These are phyloP conservation scores for Lissocephala sabroskyi DNA, from an alignment of 2,888 invertebrate species.

Conservation along the genomic window DNA sequence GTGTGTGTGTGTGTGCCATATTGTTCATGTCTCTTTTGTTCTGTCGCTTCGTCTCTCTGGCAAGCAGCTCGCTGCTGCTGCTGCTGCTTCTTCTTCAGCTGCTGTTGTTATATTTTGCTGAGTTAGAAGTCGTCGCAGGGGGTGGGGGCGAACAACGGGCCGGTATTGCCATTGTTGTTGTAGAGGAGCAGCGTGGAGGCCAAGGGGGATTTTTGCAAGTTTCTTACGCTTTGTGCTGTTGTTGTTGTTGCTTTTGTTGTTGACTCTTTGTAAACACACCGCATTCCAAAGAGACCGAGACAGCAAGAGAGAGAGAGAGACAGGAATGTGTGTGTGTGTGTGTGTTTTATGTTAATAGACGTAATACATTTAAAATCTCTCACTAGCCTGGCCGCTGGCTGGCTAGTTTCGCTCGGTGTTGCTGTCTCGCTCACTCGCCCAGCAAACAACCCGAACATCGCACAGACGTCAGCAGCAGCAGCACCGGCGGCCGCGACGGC, in stretches of 20 bases:
- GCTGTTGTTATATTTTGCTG: constrained; percentile 36
- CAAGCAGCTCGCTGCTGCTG: too few relatives aligned
- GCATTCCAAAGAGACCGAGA: too few relatives aligned
- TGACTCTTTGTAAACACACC: constrained; percentile 40
- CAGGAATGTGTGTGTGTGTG: constrained; percentile 1
- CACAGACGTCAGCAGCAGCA: constrained; percentile 20
- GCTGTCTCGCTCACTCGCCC: constrained; percentile 7
- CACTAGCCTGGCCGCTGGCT: too few relatives aligned
- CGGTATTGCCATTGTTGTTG: constrained; percentile 57
- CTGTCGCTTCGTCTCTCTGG: too few relatives aligned
- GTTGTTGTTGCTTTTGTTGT: constrained; percentile 12
- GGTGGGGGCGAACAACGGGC: neutral
- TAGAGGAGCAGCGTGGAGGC: too few relatives aligned
- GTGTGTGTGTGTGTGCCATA: constrained; percentile 15
- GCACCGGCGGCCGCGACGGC: constrained; percentile 7
- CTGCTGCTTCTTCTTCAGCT: constrained; percentile 48
- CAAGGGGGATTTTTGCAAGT: constrained; percentile 55
- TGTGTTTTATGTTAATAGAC: constrained; percentile 57
- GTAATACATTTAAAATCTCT: constrained; percentile 55
- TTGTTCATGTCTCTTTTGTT: constrained; percentile 37
- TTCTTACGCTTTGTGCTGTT: constrained; percentile 46
- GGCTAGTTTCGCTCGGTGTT: neutral
- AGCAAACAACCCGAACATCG: constrained; percentile 3
- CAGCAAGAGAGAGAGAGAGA: constrained; percentile 12
- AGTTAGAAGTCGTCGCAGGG: constrained; percentile 2